Evolutionary conservation across 2,888 invertebrate species (phyloP), one percentile per base, ranked within the genome.

Genomic region (Trachelus troglodyta): DNA sequence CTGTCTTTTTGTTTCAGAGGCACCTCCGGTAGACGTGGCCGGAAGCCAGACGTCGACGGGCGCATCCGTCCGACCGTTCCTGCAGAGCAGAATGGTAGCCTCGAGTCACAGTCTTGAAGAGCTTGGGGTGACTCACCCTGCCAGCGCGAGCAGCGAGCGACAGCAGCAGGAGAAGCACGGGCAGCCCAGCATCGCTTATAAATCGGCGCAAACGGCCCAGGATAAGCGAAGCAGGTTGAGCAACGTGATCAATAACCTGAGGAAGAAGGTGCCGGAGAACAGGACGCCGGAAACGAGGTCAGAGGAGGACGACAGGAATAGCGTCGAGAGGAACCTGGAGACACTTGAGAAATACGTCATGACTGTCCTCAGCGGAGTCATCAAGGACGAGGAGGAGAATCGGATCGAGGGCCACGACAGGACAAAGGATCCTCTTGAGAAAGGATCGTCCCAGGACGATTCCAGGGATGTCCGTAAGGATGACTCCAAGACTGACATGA

Each of bases 191-290:
- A 79, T n/a, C 15, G 69, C 56, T 69, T 79, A 80, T 74, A 87
- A 86, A 78, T 83, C 88, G 4, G 83, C 83, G 1, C 88, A 87
- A 75, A 89, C 85, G 31, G 88, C 90, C 0, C 89, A 91, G 81
- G 91, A 91, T 79, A 91, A 91, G 78, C 85, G 91, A 37, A 91
- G 90, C 74, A 85, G 91, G 35, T 84, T 91, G 12, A 91, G 90
- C 82, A 91, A 91, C 85, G 91, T 91, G 74, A 91, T 91, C 79
- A 90, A 90, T 82, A 91, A 91, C 77, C 83, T 91, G 31, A 85
- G 88, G 12, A 91, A 89, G 74, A 91, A 91, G 82, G 91, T 90
- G 1, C 91, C 91, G 3, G 78, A 31, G 74, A 69, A 35, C 31
- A 31, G 23, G 34, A 76, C 69, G 30, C 11, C 33, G 74, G 77